Conservation (phyloP, 2,797 vertebrate genomes). For the Malacoctenus gilli region DNA sequence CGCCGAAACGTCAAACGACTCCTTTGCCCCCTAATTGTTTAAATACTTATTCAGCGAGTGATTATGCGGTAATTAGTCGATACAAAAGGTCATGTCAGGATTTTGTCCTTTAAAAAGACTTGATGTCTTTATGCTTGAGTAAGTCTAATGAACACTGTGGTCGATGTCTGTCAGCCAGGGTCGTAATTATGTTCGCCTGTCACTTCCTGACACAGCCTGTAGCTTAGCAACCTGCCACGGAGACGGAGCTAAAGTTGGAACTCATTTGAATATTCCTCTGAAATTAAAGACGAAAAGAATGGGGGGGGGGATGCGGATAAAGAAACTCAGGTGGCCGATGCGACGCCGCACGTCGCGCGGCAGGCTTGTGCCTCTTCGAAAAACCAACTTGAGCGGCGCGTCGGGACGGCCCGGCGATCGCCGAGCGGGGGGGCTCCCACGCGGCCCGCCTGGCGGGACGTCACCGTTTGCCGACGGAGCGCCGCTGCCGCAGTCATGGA, state of each 20-base stretch:
- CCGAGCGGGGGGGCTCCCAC: too few species aligned
- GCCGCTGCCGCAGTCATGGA: not conserved
- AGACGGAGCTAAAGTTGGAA: constrained; percentile 56
- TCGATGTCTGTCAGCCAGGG: constrained; percentile 64
- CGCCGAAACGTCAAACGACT: not conserved
- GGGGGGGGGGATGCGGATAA: not conserved
- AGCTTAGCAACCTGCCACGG: constrained; percentile 70
- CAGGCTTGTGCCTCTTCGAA: too few species aligned
- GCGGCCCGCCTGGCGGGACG: not conserved
- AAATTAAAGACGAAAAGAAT: constrained; percentile 2
- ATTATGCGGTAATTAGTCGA: constrained; percentile 54
- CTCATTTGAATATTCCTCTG: constrained; percentile 60
- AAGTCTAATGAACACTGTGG: constrained; percentile 69
- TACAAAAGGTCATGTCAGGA: constrained; percentile 41
- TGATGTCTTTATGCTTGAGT: constrained; percentile 67
- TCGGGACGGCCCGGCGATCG: too few species aligned
- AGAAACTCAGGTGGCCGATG: constrained; percentile 21
- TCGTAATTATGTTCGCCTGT: constrained; percentile 69
- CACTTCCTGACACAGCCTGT: constrained; percentile 70
- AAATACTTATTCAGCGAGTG: constrained; percentile 40
- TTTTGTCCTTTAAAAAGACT: constrained; percentile 47
- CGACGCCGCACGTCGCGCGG: not conserved
- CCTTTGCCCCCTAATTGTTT: constrained; percentile 52
- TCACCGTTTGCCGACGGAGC: constrained; percentile 26
- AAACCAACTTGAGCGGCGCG: too few species aligned